Evolutionary conservation across 2,113 vertebrate species (phyloP), one percentile per base, ranked within the genome.

Genomic region (Tenebrosternarchus preto): DNA sequence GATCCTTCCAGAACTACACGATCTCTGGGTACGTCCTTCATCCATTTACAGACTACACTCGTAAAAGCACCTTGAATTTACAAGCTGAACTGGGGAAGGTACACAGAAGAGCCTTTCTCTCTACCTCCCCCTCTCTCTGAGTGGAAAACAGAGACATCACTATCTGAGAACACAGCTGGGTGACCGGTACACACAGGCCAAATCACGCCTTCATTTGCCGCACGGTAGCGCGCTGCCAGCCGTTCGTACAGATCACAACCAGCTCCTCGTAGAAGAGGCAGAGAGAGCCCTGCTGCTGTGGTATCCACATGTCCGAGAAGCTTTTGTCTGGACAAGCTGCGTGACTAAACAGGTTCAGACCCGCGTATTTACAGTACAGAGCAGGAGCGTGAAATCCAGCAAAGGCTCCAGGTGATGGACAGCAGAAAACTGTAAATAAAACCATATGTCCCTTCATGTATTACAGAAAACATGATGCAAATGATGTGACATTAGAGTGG

Each of bases 81-180:
- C 46, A 39, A 46, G 39, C 78, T 50, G 46, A 80, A 72, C 67
- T 67, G 55, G 82, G 60, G 63, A 50, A 27, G 11, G 43, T 70
- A 63, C 78, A 84, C 83, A 84, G 83, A 78, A 80, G 46, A 53
- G 22, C 64, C 43, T 59, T 84, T 84, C 79, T 66, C 39, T 70
- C 66, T 59, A 19, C 22, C 6, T 24, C 56, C 61, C 55, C 24
- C 24, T 31, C 70, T 57, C 69, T 82, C 71, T 19, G 11, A 76
- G 50, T 33, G 24, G 56, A 43, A 71, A 78, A 82, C 29, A 64
- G 24, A 73, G 17, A 78, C 70, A 75, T 78, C 63, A 39, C 64
- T 68, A 81, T 84, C 75, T 46, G 63, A 81, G 43, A 81, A 72
- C 27, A 68, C 83, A 84, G 83, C 76, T 84, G 83, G 66, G 67